These are phyloP conservation scores for Eulemur albifrons DNA, from an alignment of 2,797 vertebrate genomes.

Conservation along the genomic window DNA sequence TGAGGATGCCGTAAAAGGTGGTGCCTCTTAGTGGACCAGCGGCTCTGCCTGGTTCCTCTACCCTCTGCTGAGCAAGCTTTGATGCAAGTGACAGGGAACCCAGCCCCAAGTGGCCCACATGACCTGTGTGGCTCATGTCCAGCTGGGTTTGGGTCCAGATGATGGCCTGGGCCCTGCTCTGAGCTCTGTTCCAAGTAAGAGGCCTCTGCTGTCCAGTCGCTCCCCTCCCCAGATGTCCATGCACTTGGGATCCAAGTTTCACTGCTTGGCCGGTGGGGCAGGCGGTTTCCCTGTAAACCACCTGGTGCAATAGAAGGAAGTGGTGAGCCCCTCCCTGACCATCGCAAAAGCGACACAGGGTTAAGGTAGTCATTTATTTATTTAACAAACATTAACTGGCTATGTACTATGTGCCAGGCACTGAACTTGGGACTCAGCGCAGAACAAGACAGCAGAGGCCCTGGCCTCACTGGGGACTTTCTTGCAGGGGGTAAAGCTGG, in stretches of 20 bases:
- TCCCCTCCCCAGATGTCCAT: background rate
- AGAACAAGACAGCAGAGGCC: background rate
- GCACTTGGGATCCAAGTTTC: background rate
- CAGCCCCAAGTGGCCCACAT: background rate
- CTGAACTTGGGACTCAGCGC: background rate
- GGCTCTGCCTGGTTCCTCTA: rapidly evolving
- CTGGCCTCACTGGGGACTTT: background rate
- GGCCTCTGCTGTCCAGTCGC: background rate
- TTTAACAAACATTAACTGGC: background rate
- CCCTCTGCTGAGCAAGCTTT: background rate
- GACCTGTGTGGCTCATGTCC: background rate
- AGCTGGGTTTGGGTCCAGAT: background rate
- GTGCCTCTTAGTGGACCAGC: rapidly evolving
- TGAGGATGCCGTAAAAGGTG: background rate
- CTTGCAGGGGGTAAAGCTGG: rapidly evolving
- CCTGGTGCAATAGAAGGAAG: background rate
- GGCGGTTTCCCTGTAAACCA: background rate
- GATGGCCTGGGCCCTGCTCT: rapidly evolving
- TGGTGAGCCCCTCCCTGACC: background rate
- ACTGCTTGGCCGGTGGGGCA: too few relatives aligned
- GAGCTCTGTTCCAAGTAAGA: background rate
- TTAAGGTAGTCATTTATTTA: background rate
- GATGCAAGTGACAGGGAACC: background rate
- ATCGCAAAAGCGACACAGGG: background rate
- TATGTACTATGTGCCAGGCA: background rate